phyloP scores from a whole-genome alignment of 2,113 vertebrate species.

The Lamprotornis superbus region DNA sequence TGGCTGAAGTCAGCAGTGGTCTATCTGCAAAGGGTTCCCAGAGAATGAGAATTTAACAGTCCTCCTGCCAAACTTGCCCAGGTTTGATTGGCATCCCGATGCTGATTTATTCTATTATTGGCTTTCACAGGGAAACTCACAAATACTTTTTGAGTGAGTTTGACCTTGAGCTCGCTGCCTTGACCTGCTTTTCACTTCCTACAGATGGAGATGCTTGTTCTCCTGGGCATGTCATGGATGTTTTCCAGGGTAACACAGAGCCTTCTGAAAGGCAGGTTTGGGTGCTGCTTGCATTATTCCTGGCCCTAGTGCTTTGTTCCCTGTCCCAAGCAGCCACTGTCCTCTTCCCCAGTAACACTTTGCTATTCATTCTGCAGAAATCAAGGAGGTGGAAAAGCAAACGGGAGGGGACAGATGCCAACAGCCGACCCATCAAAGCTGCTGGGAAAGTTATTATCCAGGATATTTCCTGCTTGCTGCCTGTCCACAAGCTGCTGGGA shows the following conservation, averaged over 20 bases:
- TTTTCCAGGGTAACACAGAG: slow-evolving; percentile 51
- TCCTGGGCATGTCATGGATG: slow-evolving; percentile 60
- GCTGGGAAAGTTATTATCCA: slow-evolving; percentile 97
- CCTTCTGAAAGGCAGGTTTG: slow-evolving; percentile 61
- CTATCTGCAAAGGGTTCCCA: neutral
- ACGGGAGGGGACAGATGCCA: slow-evolving; percentile 84
- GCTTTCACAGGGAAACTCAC: slow-evolving; percentile 29
- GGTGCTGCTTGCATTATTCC: slow-evolving; percentile 56
- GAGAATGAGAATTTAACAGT: neutral
- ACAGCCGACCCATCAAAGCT: slow-evolving; percentile 89
- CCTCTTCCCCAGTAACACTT: neutral
- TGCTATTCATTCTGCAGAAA: slow-evolving; percentile 78
- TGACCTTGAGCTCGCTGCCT: slow-evolving; percentile 59
- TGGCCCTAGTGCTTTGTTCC: slow-evolving; percentile 54
- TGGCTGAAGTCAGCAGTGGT: neutral
- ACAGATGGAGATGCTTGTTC: slow-evolving; percentile 70
- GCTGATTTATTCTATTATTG: neutral
- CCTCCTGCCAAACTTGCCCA: slow-evolving; percentile 10
- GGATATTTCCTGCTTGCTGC: slow-evolving; percentile 91
- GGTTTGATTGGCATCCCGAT: neutral
- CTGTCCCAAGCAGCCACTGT: neutral
- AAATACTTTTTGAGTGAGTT: slow-evolving; percentile 52
- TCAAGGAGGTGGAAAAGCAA: slow-evolving; percentile 95
- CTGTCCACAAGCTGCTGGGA: slow-evolving; percentile 90
- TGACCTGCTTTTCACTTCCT: slow-evolving; percentile 67